Base-by-base conservation (phyloP, 2,797 vertebrate species). In the Trachurus trachurus region DNA sequence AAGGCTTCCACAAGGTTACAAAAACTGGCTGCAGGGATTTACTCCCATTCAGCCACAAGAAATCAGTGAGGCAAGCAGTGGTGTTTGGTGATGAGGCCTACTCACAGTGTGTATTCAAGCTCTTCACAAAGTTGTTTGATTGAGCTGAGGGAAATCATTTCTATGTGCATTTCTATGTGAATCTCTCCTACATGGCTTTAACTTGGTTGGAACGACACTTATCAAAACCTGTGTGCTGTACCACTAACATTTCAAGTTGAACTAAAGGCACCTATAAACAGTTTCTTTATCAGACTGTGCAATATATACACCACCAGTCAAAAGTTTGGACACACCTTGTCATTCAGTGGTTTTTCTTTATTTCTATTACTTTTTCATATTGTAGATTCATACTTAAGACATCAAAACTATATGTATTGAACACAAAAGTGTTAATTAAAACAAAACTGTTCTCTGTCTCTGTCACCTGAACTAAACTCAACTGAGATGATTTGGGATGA, bases 21-120 rank as follows among this genome's bases (percentile, higher is more conserved):
- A 11, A 67, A 72, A 73, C 22, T 76, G 52, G 44, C 34, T 40
- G 44, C 39, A 60, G 70, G 54, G 60, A 75, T 68, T 78, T 71
- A 16, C 21, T 76, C 53, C 44, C 8, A 47, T 54, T 49, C 61
- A 68, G 56, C 76, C 76, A 26, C 29, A 54, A 66, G 15, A 75
- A 57, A 72, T 62, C 74, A 62, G 19, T 26, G 58, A 26, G 44
- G 70, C 11, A 8, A 49, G 52, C 22, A 15, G 42, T 45, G 37
- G 68, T 26, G 54, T 74, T 69, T 54, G 58, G 58, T 10, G 37
- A 9, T 39, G 19, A 69, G 34, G 52, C 9, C 68, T 64, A 50
- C 44, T 78, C 26, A 11, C 37, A 39, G 15, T 42, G 26, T 34
- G 60, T 4, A 3, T 2, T 31, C 17, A 11, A 31, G 31, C 58